Conservation (phyloP, 1,140 invertebrate species). For the Uloborus diversus region DNA sequence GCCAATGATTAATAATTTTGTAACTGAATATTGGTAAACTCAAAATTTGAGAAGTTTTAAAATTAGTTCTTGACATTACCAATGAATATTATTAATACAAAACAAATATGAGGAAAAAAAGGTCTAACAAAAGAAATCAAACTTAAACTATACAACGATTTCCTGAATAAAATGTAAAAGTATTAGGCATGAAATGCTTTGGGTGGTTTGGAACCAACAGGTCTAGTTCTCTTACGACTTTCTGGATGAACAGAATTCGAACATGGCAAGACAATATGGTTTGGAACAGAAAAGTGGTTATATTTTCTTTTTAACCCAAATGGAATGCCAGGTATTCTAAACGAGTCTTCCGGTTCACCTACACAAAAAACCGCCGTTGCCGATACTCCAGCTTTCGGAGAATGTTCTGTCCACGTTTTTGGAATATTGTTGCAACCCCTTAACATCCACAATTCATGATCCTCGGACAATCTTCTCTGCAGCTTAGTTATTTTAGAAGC, state of each 20-base stretch:
- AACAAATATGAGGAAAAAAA: too few relatives aligned
- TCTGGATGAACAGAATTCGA: conserved; percentile 49
- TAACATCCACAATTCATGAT: conserved; percentile 37
- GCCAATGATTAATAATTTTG: too few relatives aligned
- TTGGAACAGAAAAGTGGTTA: conserved; percentile 49
- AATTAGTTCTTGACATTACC: too few relatives aligned
- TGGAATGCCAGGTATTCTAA: conserved; percentile 33
- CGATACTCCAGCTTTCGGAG: conserved; percentile 40
- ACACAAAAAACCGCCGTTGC: conserved; percentile 50
- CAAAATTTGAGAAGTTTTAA: too few relatives aligned
- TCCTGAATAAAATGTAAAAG: too few relatives aligned
- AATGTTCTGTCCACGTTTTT: conserved; percentile 26
- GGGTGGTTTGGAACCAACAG: conserved; percentile 46
- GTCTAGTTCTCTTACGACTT: conserved; percentile 43
- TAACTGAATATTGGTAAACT: too few relatives aligned
- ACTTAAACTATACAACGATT: too few relatives aligned
- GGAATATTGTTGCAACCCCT: conserved; percentile 5
- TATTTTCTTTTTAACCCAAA: conserved; percentile 43
- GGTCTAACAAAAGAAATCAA: too few relatives aligned
- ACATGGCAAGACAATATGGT: conserved; percentile 48
- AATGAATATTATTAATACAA: too few relatives aligned
- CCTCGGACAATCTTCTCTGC: conserved; percentile 42
- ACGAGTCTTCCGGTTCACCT: conserved; percentile 41
- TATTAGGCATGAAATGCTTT: conserved; percentile 50
- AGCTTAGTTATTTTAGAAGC: conserved; percentile 34